phyloP scores from a whole-genome alignment of 1,140 invertebrate genomes.

The Tribolium castaneum region DNA sequence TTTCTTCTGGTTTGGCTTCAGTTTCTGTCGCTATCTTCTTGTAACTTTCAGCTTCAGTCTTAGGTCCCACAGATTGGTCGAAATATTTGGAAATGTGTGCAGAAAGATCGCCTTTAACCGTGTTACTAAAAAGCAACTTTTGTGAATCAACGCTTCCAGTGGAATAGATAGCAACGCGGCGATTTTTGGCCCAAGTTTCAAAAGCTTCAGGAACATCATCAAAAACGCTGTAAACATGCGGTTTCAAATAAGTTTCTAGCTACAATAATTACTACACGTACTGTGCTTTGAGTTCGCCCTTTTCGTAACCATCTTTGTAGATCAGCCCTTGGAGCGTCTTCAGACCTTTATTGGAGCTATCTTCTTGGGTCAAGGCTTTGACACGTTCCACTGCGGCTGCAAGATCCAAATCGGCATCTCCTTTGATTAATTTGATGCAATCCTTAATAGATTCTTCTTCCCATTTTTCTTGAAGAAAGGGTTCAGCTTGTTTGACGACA shows the following conservation, averaged over 20 bases:
- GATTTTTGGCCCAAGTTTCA: slow-evolving; percentile 76
- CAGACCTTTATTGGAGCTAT: slow-evolving; percentile 82
- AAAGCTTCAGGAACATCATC: slow-evolving; percentile 84
- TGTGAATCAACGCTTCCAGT: slow-evolving; percentile 93
- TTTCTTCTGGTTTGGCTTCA: slow-evolving; percentile 70
- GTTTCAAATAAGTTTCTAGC: not conserved
- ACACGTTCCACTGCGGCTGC: slow-evolving; percentile 75
- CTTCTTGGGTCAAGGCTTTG: slow-evolving; percentile 79
- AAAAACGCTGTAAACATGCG: slow-evolving; percentile 75
- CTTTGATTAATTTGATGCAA: slow-evolving; percentile 68
- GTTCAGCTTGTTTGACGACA: slow-evolving; percentile 76
- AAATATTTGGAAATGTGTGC: slow-evolving; percentile 84
- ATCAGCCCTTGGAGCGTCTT: slow-evolving; percentile 91
- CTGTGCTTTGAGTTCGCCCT: slow-evolving; percentile 85
- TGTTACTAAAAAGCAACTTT: slow-evolving; percentile 86
- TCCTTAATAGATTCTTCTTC: slow-evolving; percentile 74
- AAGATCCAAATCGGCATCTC: slow-evolving; percentile 70
- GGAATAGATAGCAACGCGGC: slow-evolving; percentile 88
- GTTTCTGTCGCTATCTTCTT: slow-evolving; percentile 79
- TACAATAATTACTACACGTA: slow-evolving; percentile 69
- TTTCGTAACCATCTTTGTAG: slow-evolving; percentile 86
- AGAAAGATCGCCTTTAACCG: slow-evolving; percentile 80
- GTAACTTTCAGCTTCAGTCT: slow-evolving; percentile 80
- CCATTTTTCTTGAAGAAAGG: slow-evolving; percentile 80
- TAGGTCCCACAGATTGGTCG: slow-evolving; percentile 86